Conservation (phyloP, 2,888 invertebrate genomes). For the Hypomecis punctinalis region DNA sequence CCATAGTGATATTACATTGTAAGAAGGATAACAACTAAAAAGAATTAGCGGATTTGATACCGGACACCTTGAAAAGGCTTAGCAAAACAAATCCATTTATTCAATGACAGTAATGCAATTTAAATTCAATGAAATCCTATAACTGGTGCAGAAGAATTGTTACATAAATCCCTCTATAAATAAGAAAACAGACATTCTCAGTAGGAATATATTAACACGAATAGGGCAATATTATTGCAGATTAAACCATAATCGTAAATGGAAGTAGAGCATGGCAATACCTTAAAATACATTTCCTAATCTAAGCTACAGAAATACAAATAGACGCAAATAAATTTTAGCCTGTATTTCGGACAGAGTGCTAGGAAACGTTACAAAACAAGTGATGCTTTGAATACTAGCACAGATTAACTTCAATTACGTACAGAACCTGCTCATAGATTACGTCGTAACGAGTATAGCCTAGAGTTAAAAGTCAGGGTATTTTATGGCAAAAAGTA, state of each 20-base stretch:
- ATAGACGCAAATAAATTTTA: constrained; percentile 3
- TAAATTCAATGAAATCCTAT: constrained; percentile 56
- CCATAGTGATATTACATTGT: not conserved
- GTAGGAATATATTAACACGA: constrained; percentile 24
- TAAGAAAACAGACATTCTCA: constrained; percentile 25
- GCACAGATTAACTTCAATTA: constrained; percentile 39
- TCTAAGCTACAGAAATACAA: constrained; percentile 14
- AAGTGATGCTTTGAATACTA: constrained; percentile 34
- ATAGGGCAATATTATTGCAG: constrained; percentile 22
- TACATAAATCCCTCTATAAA: constrained; percentile 21
- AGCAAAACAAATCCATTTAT: constrained; percentile 55
- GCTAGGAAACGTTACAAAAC: constrained; percentile 12
- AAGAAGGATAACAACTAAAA: not conserved
- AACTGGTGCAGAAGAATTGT: constrained; percentile 45
- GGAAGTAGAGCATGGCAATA: constrained; percentile 20
- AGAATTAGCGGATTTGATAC: not conserved
- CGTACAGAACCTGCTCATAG: constrained; percentile 27
- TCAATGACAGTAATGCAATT: constrained; percentile 51
- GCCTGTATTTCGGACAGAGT: constrained; percentile 9
- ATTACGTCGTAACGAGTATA: constrained; percentile 33
- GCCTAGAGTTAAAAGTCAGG: constrained; percentile 45
- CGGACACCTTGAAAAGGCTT: constrained; percentile 8
- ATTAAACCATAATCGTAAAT: constrained; percentile 28
- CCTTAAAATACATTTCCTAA: constrained; percentile 26
- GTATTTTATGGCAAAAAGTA: constrained; percentile 72